Percentiles rank a stretch among this genome's conserved stretches.
Conservation (phyloP, 1,140 invertebrate genomes). For the Drosophila quadrilineata region DNA sequence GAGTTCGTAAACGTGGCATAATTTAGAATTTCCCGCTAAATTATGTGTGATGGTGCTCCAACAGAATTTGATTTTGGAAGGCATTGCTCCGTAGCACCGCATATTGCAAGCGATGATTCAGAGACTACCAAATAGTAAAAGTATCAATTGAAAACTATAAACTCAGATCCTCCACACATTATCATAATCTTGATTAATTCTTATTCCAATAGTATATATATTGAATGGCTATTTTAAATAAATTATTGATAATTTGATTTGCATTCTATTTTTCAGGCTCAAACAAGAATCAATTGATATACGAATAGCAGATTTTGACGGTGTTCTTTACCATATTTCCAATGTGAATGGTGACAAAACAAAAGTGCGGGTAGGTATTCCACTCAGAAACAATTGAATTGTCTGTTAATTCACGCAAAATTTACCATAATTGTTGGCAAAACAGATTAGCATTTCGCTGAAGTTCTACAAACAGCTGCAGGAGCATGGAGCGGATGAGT, state of each 20-base stretch:
- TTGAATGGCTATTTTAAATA: slow-evolving; percentile 7
- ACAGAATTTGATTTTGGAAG: not conserved
- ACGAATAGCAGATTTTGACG: slow-evolving; percentile 98
- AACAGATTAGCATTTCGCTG: slow-evolving; percentile 97
- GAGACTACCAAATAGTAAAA: not conserved
- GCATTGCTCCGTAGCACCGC: too few relatives aligned
- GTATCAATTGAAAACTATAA: slow-evolving; percentile 8
- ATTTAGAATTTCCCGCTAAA: slow-evolving; percentile 5
- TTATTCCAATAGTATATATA: too few relatives aligned
- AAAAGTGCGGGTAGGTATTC: slow-evolving; percentile 93
- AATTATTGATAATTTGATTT: slow-evolving; percentile 4
- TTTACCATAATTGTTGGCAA: not conserved
- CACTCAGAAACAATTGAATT: not conserved
- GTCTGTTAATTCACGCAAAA: not conserved
- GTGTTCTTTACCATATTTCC: slow-evolving; percentile 98
- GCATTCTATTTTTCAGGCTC: slow-evolving; percentile 84
- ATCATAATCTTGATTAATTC: too few relatives aligned
- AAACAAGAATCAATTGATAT: slow-evolving; percentile 98
- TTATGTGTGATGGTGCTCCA: slow-evolving; percentile 42
- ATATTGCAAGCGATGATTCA: not conserved
- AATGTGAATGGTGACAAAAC: slow-evolving; percentile 97
- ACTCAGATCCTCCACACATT: too few relatives aligned
- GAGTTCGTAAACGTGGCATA: slow-evolving; percentile 44
- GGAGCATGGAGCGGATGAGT: slow-evolving; percentile 98
- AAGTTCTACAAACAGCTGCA: slow-evolving; percentile 99